These are phyloP conservation scores for Epicampocera succincta DNA, from an alignment of 2,888 invertebrate species.

Conservation along the genomic window DNA sequence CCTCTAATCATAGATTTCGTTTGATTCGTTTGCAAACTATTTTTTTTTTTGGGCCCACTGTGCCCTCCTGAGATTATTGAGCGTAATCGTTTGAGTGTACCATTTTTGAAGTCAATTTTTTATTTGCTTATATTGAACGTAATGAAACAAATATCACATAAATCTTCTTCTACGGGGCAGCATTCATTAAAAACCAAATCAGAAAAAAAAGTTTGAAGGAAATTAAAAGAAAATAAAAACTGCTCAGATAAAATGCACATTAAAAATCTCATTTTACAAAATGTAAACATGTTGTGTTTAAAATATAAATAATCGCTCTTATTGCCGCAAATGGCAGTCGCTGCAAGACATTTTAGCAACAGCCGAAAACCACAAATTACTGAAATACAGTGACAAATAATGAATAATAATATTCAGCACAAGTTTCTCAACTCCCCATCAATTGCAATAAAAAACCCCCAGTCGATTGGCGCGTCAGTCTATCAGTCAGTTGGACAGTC, in stretches of 20 bases:
- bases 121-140: too few species aligned
- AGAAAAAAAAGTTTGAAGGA: slow-evolving; percentile 35
- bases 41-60: not conserved
- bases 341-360: slow-evolving; percentile 51
- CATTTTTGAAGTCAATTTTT: too few species aligned
- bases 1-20: too few species aligned
- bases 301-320: slow-evolving; percentile 81
- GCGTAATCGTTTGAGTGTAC: too few species aligned
- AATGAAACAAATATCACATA: not conserved
- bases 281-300: slow-evolving; percentile 81
- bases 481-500: slow-evolving; percentile 19
- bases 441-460: not conserved
- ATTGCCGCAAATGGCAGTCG: slow-evolving; percentile 72
- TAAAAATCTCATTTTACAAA: slow-evolving; percentile 81
- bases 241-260: slow-evolving; percentile 79
- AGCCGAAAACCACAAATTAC: slow-evolving; percentile 15
- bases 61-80: too few species aligned
- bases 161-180: too few species aligned
- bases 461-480: slow-evolving; percentile 17
- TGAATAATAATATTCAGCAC: slow-evolving; percentile 38
- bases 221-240: slow-evolving; percentile 67
- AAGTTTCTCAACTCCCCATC: slow-evolving; percentile 33
- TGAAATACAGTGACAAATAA: slow-evolving; percentile 4
- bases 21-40: too few species aligned
- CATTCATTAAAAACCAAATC: slow-evolving; percentile 63